Evolutionary conservation across 2,888 invertebrate species (phyloP), one percentile per base, ranked within the genome.

Genomic region (Meiosimyza platycephala): DNA sequence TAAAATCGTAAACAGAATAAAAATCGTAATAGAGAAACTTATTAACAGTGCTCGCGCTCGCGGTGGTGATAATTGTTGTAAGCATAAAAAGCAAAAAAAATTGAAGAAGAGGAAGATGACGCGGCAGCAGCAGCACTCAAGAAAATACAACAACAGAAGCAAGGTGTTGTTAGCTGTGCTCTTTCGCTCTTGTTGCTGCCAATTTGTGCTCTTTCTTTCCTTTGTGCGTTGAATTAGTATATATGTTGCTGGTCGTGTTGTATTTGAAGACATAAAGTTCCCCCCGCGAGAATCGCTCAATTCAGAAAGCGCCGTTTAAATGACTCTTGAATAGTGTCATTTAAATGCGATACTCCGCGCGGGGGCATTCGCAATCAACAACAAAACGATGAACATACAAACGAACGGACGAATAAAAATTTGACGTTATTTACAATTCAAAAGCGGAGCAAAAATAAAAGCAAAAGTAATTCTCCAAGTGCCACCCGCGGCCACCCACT

Each of bases 51-150:
- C 75, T 78, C 77, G 72, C 77, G 72, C 73, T 70, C 76, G 77
- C 74, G 76, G 77, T 77, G 75, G 76, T 78, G 78, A 80, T 78
- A 80, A 77, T 75, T 78, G 74, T 78, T 76, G 77, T 78, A 78
- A 79, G 78, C 77, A 76, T 75, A 74, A 71, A 72, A 72, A 73
- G 73, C 71, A 74, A 76, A 74, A 76, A 74, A 75, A 63, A 72
- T 51, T 51, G 62, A 71, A 59, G 55, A 16, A 71, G 62, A 55
- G 18, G 51, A 74, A 68, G 59, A 72, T 59, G 68, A 48, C 59
- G 68, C 57, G 72, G 69, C 51, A 72, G 66, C 60, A 68, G 22
- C 16, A 64, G 64, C 64, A 64, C 59, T 60, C 6, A 28, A 50
- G 51, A 64, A 51, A 40, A 50, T 65, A 57, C 70, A 63, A 73